Evolutionary conservation across 2,797 vertebrate species (phyloP).

Genomic region (Gobio occitaniae): DNA sequence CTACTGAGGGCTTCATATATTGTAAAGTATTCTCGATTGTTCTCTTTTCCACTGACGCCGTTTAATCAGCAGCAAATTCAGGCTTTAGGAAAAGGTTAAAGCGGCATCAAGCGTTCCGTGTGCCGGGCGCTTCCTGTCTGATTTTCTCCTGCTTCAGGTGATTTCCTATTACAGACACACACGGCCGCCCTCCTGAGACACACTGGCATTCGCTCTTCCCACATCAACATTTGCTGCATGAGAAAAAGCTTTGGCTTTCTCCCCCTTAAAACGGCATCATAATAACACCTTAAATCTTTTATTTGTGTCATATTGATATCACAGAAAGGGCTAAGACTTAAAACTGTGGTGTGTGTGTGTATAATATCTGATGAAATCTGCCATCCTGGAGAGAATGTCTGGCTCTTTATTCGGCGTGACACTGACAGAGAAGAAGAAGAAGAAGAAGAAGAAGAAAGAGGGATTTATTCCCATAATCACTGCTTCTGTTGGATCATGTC

Average conservation of each 20-base stretch:
- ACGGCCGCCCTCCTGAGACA: constrained; percentile 11
- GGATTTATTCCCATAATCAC: not conserved
- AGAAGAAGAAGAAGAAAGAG: too few relatives aligned
- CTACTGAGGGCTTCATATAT: constrained; percentile 52
- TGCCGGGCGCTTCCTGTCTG: constrained; percentile 57
- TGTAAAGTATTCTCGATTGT: constrained; percentile 59
- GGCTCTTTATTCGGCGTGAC: not conserved
- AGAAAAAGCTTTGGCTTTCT: too few relatives aligned
- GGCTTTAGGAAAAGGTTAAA: constrained; percentile 70
- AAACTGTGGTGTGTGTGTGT: not conserved
- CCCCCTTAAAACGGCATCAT: too few relatives aligned
- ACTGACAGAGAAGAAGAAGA: not conserved
- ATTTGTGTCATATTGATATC: not conserved
- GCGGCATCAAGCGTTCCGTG: constrained; percentile 64
- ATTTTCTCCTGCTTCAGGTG: constrained; percentile 68
- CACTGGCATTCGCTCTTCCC: not conserved
- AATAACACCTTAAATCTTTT: not conserved
- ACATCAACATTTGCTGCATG: too few relatives aligned
- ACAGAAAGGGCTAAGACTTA: not conserved
- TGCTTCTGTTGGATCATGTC: not conserved
- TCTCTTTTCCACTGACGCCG: constrained; percentile 65
- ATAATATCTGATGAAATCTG: not conserved
- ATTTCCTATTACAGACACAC: constrained; percentile 66
- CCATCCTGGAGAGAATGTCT: not conserved
- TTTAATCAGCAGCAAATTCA: constrained; percentile 69